Conservation (phyloP, 2,113 vertebrate species). For the Bufo gargarizans region DNA sequence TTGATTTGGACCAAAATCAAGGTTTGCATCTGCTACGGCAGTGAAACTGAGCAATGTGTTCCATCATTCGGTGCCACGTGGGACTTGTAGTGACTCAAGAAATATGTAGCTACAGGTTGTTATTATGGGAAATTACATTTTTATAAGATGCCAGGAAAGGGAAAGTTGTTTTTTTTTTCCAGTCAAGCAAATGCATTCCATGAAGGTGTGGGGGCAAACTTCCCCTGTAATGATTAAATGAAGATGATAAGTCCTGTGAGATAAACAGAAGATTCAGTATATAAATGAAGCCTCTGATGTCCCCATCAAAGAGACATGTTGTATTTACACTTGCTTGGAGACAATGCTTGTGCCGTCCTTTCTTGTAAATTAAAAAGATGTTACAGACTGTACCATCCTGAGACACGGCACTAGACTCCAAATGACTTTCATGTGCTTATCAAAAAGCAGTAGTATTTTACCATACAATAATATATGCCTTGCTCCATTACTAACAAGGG, state of each 20-base stretch:
- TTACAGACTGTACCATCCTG: not conserved
- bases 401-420: not conserved
- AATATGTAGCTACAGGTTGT: slow-evolving; percentile 18
- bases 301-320: slow-evolving; percentile 54
- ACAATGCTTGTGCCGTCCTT: slow-evolving; percentile 41
- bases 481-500: too few relatives aligned
- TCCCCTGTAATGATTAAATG: slow-evolving; percentile 35
- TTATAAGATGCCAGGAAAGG: slow-evolving; percentile 45
- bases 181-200: slow-evolving; percentile 10
- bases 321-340: slow-evolving; percentile 45
- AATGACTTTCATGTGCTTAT: not conserved
- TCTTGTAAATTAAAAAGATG: slow-evolving; percentile 25
- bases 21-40: not conserved
- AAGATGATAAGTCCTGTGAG: slow-evolving; percentile 10
- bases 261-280: slow-evolving; percentile 29
- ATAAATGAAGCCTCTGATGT: slow-evolving; percentile 47
- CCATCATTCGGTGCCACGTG: slow-evolving; percentile 11
- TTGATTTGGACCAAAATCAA: not conserved
- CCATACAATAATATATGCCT: not conserved
- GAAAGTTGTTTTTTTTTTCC: slow-evolving; percentile 39
- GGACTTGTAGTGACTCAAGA: slow-evolving; percentile 24
- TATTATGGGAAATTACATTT: slow-evolving; percentile 44
- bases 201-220: not conserved
- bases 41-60: slow-evolving; percentile 17
- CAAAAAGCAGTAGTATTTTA: not conserved